These are phyloP conservation scores for Pogona vitticeps DNA, from an alignment of 2,113 vertebrate genomes.

Conservation along the genomic window DNA sequence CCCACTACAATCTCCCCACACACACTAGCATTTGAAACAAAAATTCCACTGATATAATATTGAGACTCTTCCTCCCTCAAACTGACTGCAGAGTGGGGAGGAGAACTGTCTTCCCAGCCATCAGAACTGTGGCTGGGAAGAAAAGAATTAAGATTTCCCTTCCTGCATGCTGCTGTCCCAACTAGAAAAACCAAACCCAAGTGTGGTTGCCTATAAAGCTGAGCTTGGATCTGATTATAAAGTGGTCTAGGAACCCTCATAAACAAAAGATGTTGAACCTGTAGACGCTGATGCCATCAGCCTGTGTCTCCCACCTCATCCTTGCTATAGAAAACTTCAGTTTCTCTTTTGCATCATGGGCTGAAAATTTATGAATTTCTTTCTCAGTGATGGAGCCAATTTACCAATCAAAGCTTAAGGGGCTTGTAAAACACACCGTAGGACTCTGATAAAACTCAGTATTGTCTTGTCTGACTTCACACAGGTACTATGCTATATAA, in stretches of 20 bases:
- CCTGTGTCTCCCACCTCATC: background rate
- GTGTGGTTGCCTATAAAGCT: background rate
- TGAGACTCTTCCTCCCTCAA: background rate
- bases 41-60: background rate
- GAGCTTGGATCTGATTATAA: background rate
- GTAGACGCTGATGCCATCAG: background rate
- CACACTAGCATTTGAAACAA: background rate
- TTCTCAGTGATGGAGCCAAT: background rate
- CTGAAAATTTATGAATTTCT: background rate
- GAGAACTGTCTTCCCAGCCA: background rate
- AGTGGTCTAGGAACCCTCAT: background rate
- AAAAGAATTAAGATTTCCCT: background rate
- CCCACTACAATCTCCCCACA: too few species aligned
- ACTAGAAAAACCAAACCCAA: background rate
- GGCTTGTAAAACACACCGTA: background rate
- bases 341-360: background rate
- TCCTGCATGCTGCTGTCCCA: background rate
- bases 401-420: background rate
- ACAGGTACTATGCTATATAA: background rate
- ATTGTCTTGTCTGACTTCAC: background rate
- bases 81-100: background rate
- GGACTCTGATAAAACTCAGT: background rate
- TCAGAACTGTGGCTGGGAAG: background rate
- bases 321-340: background rate
- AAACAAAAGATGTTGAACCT: background rate